Evolutionary conservation across 1,140 invertebrate species (phyloP).

Genomic region (Nixonia krombeini): DNA sequence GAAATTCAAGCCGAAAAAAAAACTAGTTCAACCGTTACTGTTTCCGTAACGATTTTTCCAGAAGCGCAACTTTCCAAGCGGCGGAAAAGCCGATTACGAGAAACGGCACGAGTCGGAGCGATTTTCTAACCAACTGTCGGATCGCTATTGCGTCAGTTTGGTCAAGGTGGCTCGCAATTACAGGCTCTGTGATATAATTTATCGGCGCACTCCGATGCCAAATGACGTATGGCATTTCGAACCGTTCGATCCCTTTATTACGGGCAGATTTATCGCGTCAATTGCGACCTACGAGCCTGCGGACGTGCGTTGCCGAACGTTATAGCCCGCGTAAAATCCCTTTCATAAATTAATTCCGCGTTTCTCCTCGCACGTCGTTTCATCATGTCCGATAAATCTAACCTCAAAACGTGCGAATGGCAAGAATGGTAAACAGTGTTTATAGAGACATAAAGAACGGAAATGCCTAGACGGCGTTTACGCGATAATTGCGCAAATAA

Average conservation of each 20-base stretch:
- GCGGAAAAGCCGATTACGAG: constrained; percentile 15
- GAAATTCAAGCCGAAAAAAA: no score
- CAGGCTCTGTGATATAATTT: constrained; percentile 16
- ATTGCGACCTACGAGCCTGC: constrained; percentile 17
- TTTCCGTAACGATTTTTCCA: no score
- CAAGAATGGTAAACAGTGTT: no score
- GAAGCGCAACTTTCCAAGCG: no score
- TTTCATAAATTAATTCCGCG: constrained; percentile 12
- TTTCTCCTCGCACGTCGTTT: no score
- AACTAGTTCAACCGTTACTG: no score
- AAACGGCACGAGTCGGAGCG: constrained; percentile 16
- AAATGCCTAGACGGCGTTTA: no score
- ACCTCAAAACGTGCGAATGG: no score
- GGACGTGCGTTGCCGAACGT: constrained; percentile 7
- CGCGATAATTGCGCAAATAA: no score
- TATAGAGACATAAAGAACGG: no score
- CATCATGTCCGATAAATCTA: no score
- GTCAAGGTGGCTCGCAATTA: constrained; percentile 15
- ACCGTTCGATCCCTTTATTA: constrained; percentile 26
- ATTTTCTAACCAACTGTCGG: constrained; percentile 15
- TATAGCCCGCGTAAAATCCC: neutral
- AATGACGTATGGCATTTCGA: constrained; percentile 15
- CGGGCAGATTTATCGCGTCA: constrained; percentile 27
- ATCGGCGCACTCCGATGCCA: neutral
- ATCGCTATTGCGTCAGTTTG: constrained; percentile 22